Base-by-base conservation (phyloP, 2,888 invertebrate genomes). In the Axea sp. region DNA sequence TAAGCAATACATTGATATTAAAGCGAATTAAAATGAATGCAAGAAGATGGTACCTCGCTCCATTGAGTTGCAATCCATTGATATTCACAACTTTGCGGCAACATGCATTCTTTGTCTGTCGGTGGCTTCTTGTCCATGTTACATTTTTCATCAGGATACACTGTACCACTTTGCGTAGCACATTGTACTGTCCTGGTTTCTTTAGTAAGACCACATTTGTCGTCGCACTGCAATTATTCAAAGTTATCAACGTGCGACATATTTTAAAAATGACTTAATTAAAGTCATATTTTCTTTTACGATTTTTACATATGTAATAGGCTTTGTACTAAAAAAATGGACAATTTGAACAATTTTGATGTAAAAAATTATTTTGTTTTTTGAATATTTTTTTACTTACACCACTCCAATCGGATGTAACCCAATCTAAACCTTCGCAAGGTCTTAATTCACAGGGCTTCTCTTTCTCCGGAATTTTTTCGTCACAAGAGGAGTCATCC, bases 21-120 rank as follows among this genome's bases (percentile, higher is more conserved):
- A n/a, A n/a, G n/a, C n/a, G n/a, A n/a, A n/a, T n/a, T n/a, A n/a
- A n/a, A n/a, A n/a, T n/a, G n/a, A n/a, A 19, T 43, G 51, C 26
- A 64, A 41, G 49, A 33, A 39, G 30, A n/a, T 83, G 86, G 88
- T 88, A 95, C 95, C 89, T 94, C 93, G 86, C 95, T 94, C 99
- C 98, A 99, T 81, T 96, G 95, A 0, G 95, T 93, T 1, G 95
- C 91, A 83, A 95, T 96, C 98, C 97, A 98, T 85, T 93, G 92
- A 81, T 91, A 92, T 68, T 93, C 90, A 86, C 97, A 97, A 1
- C 90, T 88, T 0, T 92, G 90, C 6, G 87, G 83, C 0, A 89
- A 86, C 22, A 91, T 90, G 81, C 97, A 97, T 1, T 91, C 88
- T 64, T 93, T 90, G n/a, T 91, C 89, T 6, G 92, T 86, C 57